Evolutionary conservation across 2,797 vertebrate species (phyloP).

Genomic region (Sparidentex hasta): DNA sequence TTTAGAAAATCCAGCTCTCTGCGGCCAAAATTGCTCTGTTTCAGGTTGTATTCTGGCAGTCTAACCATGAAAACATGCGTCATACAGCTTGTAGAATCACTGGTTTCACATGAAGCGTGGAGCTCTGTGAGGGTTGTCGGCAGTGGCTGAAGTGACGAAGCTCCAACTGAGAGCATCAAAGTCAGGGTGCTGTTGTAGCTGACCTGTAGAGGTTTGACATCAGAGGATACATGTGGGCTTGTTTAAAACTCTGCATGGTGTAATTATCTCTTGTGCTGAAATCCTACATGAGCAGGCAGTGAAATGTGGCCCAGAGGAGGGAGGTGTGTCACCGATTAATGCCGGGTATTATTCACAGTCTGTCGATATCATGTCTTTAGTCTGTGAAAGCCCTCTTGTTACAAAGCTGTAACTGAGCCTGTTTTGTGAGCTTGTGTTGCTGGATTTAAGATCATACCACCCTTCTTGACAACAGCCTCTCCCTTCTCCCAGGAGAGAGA

Average conservation of each 20-base stretch:
- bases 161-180: neutral
- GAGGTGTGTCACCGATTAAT: slow-evolving; percentile 28
- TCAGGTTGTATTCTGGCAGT: neutral
- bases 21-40: neutral
- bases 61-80: neutral
- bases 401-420: slow-evolving; percentile 34
- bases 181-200: slow-evolving; percentile 3
- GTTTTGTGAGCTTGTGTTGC: slow-evolving; percentile 42
- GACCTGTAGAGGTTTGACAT: slow-evolving; percentile 8
- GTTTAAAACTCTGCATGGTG: slow-evolving; percentile 7
- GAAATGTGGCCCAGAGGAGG: slow-evolving; percentile 41
- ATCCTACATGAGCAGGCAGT: slow-evolving; percentile 42
- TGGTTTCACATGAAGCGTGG: neutral
- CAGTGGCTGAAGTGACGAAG: neutral
- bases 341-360: slow-evolving; percentile 29
- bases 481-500: slow-evolving; percentile 17
- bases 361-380: slow-evolving; percentile 20
- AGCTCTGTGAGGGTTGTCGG: slow-evolving; percentile 4
- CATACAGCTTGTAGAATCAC: neutral
- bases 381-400: slow-evolving; percentile 34
- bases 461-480: slow-evolving; percentile 31
- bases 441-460: slow-evolving; percentile 27
- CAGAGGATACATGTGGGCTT: neutral
- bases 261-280: slow-evolving; percentile 37
- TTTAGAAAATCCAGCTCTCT: neutral